These are phyloP conservation scores for Andrena trimmerana DNA, from an alignment of 2,888 invertebrate species.

Conservation along the genomic window DNA sequence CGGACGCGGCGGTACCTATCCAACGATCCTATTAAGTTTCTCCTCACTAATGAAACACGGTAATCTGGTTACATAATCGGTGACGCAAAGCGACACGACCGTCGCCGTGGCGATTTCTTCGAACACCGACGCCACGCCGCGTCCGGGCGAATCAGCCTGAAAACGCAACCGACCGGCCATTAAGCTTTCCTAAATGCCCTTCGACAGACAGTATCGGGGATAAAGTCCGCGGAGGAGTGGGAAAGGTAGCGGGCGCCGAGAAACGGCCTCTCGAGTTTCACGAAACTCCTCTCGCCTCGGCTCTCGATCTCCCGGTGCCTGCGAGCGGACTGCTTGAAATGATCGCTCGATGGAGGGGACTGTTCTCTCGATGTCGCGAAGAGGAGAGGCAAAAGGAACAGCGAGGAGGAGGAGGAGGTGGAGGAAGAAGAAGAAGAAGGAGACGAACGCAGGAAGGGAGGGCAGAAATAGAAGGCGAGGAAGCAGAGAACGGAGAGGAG, in stretches of 20 bases:
- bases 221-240: background rate
- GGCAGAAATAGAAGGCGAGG: slow-evolving; percentile 5
- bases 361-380: slow-evolving; percentile 28
- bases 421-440: slow-evolving; percentile 4
- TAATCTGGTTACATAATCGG: slow-evolving; percentile 45
- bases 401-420: slow-evolving; percentile 1
- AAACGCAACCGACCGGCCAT: slow-evolving; percentile 33
- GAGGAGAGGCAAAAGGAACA: slow-evolving; percentile 11
- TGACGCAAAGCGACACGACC: slow-evolving; percentile 49
- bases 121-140: slow-evolving; percentile 22
- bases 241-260: slow-evolving; percentile 26
- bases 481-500: slow-evolving; percentile 32
- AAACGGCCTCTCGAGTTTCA: slow-evolving; percentile 44
- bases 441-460: slow-evolving; percentile 23
- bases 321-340: slow-evolving; percentile 26
- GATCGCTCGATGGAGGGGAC: slow-evolving; percentile 29
- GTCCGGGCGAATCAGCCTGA: slow-evolving; percentile 35
- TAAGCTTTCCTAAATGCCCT: slow-evolving; percentile 43
- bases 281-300: slow-evolving; percentile 20
- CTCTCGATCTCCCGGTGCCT: background rate
- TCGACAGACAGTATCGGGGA: slow-evolving; percentile 16
- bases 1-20: slow-evolving; percentile 14
- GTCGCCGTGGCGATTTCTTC: slow-evolving; percentile 38
- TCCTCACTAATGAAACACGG: slow-evolving; percentile 47
- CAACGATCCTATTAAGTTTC: slow-evolving; percentile 46